Evolutionary conservation across 2,888 invertebrate genomes (phyloP).

Genomic region (Hypercompe scribonia): DNA sequence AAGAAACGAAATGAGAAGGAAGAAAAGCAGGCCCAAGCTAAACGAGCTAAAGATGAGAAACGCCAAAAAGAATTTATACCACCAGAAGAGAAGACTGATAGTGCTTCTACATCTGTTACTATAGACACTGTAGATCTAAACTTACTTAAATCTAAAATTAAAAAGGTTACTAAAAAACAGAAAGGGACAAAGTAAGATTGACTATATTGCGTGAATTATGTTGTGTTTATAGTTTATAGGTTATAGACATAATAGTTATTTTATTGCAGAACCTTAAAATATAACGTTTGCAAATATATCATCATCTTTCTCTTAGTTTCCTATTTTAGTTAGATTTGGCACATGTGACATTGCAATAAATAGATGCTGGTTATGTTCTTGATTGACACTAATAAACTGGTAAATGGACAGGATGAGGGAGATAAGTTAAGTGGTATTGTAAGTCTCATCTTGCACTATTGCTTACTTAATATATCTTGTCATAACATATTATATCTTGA

Average conservation of each 20-base stretch:
- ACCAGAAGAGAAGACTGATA: conserved; percentile 88
- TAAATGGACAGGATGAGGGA: too few relatives aligned
- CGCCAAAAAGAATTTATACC: conserved; percentile 94
- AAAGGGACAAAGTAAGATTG: conserved; percentile 46
- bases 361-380: not conserved
- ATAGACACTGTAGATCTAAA: conserved; percentile 88
- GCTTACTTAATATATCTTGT: too few relatives aligned
- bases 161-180: conserved; percentile 87
- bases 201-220: not conserved
- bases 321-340: not conserved
- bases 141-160: conserved; percentile 91
- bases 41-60: conserved; percentile 91
- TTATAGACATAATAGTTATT: not conserved
- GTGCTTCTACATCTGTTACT: conserved; percentile 39
- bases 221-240: not conserved
- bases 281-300: not conserved
- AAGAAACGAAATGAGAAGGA: conserved; percentile 91
- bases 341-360: not conserved
- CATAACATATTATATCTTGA: not conserved
- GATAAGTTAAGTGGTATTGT: too few relatives aligned
- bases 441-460: too few relatives aligned
- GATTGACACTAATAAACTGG: not conserved
- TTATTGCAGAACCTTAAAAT: not conserved
- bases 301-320: not conserved
- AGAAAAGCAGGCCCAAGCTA: conserved; percentile 91